Percentiles rank a stretch among this genome's conserved stretches.
Conservation (phyloP, 2,888 invertebrate genomes). For the Chalcis sispes region DNA sequence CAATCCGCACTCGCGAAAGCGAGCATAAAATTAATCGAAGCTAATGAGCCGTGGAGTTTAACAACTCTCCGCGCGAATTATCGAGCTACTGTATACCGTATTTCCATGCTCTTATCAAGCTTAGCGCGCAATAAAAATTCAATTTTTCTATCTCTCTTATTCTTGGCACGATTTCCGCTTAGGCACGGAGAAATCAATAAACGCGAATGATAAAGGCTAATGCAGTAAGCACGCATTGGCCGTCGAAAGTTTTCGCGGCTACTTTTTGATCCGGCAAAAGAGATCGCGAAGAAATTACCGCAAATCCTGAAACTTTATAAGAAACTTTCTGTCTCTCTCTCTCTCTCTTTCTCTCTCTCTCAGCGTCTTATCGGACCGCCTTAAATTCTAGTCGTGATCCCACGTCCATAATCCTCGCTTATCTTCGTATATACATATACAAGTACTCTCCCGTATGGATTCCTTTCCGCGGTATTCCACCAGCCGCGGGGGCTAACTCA, state of each 20-base stretch:
- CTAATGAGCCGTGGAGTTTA: background rate
- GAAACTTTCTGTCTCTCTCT: too few species aligned
- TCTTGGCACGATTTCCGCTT: too few species aligned
- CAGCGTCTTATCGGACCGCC: background rate
- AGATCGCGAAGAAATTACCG: conserved; percentile 8
- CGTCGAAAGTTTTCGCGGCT: background rate
- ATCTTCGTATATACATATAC: background rate
- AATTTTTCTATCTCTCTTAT: too few species aligned
- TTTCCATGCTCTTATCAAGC: too few species aligned
- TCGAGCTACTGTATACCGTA: too few species aligned
- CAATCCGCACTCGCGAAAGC: too few species aligned
- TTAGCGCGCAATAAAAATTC: too few species aligned
- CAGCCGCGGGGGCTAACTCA: too few species aligned
- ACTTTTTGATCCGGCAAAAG: background rate
- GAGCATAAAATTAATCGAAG: conserved; percentile 2
- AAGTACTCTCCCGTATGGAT: too few species aligned
- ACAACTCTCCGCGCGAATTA: background rate
- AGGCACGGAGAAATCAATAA: conserved; percentile 1
- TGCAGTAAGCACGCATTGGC: background rate
- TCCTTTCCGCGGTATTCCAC: too few species aligned
- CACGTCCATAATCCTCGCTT: conserved; percentile 16
- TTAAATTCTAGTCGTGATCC: conserved; percentile 22
- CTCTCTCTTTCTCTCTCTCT: too few species aligned
- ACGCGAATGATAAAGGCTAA: conserved; percentile 9
- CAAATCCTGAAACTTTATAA: background rate